Base-by-base conservation (phyloP, 2,113 vertebrate genomes). In the Daboia siamensis region DNA sequence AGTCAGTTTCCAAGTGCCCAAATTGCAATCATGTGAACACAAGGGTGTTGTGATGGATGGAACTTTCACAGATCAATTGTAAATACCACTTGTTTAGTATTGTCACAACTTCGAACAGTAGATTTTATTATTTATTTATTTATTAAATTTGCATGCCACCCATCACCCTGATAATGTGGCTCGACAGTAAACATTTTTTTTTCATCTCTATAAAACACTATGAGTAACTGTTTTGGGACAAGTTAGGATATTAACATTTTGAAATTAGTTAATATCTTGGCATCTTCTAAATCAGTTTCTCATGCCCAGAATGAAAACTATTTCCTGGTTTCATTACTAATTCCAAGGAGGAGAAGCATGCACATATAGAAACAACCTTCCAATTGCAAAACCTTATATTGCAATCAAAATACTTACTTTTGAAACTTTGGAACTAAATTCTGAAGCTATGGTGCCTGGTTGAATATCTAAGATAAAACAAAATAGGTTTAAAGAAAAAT, bases 371-470 rank as follows among this genome's bases (percentile, higher is more conserved):
- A 91, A 15, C 1, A 4, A 0, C 6, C 39, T 84, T 84, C 26
- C 46, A 21, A 69, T 17, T 4, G 17, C 48, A 52, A 87, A 87
- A 8, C 24, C 26, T 51, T 54, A 54, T 15, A 84, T 57, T 84
- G 23, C 13, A 20, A 17, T 23, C 39, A 33, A 93, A 92, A n/a
- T 29, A 97, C 97, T 97, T 97, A 98, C 98, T 94, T 97, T 96
- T 92, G 96, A 95, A 94, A 96, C 92, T 86, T 92, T 93, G 46
- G 95, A 89, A 93, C 92, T 87, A 20, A 95, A 54, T 13, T 88
- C 95, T 11, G 95, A 95, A 93, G 95, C 29, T 86, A 95, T 95
- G 94, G 93, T 61, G 94, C 87, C 23, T 88, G 64, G 86, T 29
- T 95, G 93, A 93, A 48, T 95, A 94, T 92, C 97, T 98, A 95